A percentile compares a stretch with the other conserved stretches of the same genome.
These are phyloP conservation scores for Dione juno DNA, from an alignment of 2,888 invertebrate species.

Conservation along the genomic window DNA sequence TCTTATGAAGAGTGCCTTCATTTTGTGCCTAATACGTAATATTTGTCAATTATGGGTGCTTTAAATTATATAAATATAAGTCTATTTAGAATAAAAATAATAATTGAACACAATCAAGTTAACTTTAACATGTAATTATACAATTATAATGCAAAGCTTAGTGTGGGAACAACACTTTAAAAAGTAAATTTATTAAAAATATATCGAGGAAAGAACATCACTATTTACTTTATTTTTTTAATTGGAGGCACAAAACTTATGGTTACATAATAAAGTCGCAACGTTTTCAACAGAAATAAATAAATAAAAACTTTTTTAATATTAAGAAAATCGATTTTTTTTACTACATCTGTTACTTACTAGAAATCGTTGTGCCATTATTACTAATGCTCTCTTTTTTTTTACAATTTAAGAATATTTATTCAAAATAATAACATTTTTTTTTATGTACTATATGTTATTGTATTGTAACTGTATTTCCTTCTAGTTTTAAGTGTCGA, in stretches of 20 bases:
- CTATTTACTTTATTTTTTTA: not conserved
- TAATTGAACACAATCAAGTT: too few species aligned
- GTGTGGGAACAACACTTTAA: too few species aligned
- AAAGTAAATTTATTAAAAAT: too few species aligned
- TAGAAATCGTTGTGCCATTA: slow-evolving; percentile 29
- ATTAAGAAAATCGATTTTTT: not conserved
- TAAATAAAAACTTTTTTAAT: not conserved
- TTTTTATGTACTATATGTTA: slow-evolving; percentile 62
- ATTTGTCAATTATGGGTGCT: not conserved
- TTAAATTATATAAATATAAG: not conserved
- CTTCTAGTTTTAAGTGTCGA: slow-evolving; percentile 77
- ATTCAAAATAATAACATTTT: slow-evolving; percentile 57
- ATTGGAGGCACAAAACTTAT: slow-evolving; percentile 27
- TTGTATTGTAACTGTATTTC: slow-evolving; percentile 70
- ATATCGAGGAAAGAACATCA: not conserved
- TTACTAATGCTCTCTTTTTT: slow-evolving; percentile 72
- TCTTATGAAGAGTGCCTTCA: slow-evolving; percentile 62
- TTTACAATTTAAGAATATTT: slow-evolving; percentile 75
- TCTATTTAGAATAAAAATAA: not conserved
- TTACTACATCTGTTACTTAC: not conserved
- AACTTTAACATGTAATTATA: too few species aligned
- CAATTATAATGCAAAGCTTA: too few species aligned
- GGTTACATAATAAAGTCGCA: slow-evolving; percentile 3
- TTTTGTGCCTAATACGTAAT: slow-evolving; percentile 59
- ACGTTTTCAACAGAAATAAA: not conserved